Evolutionary conservation across 2,797 vertebrate genomes (phyloP).

Genomic region (Anisognathus igniventris): DNA sequence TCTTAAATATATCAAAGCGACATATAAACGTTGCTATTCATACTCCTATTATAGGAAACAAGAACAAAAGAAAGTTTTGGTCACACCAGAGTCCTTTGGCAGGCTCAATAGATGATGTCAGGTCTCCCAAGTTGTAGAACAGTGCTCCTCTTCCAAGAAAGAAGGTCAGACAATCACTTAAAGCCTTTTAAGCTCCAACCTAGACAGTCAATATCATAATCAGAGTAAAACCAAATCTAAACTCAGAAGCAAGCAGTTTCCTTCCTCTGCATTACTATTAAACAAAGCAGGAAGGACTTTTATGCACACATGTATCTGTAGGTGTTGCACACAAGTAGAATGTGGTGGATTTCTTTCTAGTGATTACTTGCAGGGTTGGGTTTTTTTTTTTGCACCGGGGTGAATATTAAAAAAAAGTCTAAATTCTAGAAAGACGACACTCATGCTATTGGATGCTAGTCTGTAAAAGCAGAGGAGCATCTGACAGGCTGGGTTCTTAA

Average conservation of each 20-base stretch:
- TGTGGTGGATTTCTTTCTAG: not conserved
- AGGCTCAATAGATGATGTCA: not conserved
- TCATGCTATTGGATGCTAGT: not conserved
- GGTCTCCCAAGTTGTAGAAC: not conserved
- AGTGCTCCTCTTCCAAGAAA: not conserved
- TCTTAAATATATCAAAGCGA: not conserved
- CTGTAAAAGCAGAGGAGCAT: not conserved
- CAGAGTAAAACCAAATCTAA: not conserved
- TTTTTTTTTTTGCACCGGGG: not conserved
- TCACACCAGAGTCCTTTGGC: not conserved
- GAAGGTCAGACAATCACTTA: not conserved
- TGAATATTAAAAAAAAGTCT: not conserved
- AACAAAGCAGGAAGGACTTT: not conserved
- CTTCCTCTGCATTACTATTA: not conserved
- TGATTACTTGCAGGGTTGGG: not conserved
- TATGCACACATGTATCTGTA: not conserved
- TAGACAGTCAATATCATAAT: not conserved
- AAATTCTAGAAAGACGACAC: not conserved
- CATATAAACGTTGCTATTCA: not conserved
- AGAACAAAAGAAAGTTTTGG: not conserved
- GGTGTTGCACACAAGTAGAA: not conserved
- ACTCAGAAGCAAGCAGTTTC: not conserved
- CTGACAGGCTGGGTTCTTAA: constrained; percentile 27
- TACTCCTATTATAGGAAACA: not conserved
- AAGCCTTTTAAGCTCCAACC: not conserved